Evolutionary conservation across 1,140 invertebrate genomes (phyloP).

Genomic region (Prorops nasuta): DNA sequence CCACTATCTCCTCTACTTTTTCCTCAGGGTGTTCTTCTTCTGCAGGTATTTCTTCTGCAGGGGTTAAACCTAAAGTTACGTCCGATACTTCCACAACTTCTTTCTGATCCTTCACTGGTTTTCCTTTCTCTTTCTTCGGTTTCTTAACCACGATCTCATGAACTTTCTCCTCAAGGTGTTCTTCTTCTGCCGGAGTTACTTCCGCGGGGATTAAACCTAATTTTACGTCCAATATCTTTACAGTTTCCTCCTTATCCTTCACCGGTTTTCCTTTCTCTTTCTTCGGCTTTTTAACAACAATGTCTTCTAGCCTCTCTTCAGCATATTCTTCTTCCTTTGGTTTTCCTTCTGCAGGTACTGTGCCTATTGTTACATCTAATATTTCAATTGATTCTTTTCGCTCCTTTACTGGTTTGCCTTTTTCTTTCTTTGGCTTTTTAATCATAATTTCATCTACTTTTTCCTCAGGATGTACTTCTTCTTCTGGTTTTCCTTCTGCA

Average conservation of each 20-base stretch:
- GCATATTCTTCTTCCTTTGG: slow-evolving; percentile 48
- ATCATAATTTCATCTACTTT: slow-evolving; percentile 19
- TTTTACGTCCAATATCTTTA: slow-evolving; percentile 39
- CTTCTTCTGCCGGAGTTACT: no score
- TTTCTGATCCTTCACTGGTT: slow-evolving; percentile 22
- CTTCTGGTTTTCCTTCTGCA: slow-evolving; percentile 17
- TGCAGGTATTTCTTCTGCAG: no score
- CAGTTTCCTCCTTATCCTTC: slow-evolving; percentile 31
- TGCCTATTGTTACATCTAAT: slow-evolving; percentile 39
- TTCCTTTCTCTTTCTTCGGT: no score
- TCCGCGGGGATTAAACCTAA: no score
- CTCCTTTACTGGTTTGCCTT: slow-evolving; percentile 22
- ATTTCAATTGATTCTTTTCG: slow-evolving; percentile 29
- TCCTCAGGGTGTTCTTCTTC: slow-evolving; percentile 25
- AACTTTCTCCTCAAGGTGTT: no score
- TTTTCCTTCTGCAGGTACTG: no score
- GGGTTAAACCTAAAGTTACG: no score
- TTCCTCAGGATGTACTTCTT: no score
- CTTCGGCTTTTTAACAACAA: slow-evolving; percentile 29
- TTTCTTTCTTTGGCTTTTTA: slow-evolving; percentile 26
- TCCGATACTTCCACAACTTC: no score
- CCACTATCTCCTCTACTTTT: slow-evolving; percentile 31
- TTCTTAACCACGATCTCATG: no score
- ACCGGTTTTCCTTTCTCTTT: slow-evolving; percentile 46
- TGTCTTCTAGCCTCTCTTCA: slow-evolving; percentile 32